Conservation (phyloP, 2,888 invertebrate species). For the Brenthis ino region DNA sequence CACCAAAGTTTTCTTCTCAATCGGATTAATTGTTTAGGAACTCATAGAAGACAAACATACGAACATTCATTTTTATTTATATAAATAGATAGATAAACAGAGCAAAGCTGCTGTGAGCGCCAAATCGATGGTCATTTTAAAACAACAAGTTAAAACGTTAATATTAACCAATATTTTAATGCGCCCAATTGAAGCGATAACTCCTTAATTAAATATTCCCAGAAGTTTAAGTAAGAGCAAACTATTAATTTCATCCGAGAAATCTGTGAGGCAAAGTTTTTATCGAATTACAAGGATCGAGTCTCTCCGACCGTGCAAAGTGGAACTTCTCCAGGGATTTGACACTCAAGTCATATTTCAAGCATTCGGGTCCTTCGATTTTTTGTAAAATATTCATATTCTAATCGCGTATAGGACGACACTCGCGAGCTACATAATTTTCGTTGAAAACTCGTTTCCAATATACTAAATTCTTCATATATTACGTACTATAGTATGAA, state of each 20-base stretch:
- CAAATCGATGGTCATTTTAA: no score
- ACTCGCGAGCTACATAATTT: neutral
- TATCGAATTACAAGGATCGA: neutral
- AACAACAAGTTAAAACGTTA: no score
- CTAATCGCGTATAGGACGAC: neutral
- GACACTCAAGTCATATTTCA: neutral
- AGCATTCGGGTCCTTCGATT: neutral
- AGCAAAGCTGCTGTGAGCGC: neutral
- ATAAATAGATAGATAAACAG: neutral
- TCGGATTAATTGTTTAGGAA: no score
- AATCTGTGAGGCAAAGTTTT: slow-evolving; percentile 7
- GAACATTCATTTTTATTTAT: neutral
- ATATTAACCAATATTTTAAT: no score
- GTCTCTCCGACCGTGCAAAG: neutral
- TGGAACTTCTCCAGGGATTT: neutral
- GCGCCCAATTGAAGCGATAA: neutral
- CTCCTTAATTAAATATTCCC: slow-evolving; percentile 5
- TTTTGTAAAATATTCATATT: slow-evolving; percentile 12
- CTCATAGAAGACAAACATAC: no score
- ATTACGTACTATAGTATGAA: no score
- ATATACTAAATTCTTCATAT: neutral
- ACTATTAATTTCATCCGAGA: slow-evolving; percentile 5
- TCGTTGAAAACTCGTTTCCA: no score
- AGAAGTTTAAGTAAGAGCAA: slow-evolving; percentile 1
- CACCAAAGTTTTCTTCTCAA: no score